phyloP scores from a whole-genome alignment of 2,113 vertebrate species.

The Myotis davidii region DNA sequence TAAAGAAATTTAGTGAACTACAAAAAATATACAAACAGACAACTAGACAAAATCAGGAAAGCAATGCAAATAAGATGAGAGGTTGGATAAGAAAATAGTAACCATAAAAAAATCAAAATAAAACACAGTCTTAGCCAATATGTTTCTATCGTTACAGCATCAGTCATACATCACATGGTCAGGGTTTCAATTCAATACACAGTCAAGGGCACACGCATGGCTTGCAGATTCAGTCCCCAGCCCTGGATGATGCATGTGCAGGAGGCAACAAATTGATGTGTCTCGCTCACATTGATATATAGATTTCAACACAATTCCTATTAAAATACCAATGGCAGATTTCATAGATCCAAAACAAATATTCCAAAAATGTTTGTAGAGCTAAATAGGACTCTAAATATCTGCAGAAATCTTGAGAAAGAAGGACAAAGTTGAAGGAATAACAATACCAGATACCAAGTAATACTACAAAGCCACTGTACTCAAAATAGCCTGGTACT shows the following conservation, averaged over 20 bases:
- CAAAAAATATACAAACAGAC: neutral
- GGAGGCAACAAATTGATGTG: no score
- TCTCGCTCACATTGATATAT: neutral
- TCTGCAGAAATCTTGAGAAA: neutral
- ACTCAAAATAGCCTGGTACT: neutral
- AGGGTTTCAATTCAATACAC: no score
- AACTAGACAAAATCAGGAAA: neutral
- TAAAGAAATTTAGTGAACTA: neutral
- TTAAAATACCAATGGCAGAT: neutral
- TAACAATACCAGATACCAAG: neutral
- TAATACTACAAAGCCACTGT: neutral
- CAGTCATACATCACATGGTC: no score
- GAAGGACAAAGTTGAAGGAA: neutral
- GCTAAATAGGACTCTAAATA: neutral
- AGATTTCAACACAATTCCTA: neutral
- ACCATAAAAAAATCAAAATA: neutral
- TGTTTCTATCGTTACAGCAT: no score
- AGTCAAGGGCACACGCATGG: no score
- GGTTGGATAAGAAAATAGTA: neutral
- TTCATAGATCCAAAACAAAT: neutral
- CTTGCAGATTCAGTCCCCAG: no score
- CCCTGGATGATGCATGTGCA: no score
- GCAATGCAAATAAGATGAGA: neutral
- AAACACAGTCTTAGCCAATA: no score
- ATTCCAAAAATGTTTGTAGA: neutral